phyloP scores from a whole-genome alignment of 1,140 invertebrate genomes.

The Drepana arcuata region DNA sequence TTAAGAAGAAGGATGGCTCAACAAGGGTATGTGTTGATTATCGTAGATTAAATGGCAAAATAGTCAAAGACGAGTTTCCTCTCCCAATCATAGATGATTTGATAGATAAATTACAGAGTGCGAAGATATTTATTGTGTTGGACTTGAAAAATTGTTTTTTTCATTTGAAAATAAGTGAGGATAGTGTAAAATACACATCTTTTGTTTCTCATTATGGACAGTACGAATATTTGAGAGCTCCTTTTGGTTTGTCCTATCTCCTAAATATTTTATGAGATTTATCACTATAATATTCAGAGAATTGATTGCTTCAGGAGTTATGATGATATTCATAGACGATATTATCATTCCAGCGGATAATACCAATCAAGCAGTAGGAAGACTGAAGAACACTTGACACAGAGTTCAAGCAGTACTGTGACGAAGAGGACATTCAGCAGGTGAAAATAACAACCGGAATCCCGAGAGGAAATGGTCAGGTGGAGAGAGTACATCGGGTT shows the following conservation, averaged over 20 bases:
- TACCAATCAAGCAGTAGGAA: background rate
- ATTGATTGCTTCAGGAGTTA: background rate
- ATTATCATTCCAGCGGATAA: background rate
- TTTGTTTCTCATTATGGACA: background rate
- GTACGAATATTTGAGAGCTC: slow-evolving; percentile 1
- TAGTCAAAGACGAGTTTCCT: background rate
- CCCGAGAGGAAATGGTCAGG: too few relatives aligned
- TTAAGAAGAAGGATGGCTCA: slow-evolving; percentile 16
- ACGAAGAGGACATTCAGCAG: too few relatives aligned
- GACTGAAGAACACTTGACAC: too few relatives aligned
- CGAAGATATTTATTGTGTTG: background rate
- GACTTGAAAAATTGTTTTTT: slow-evolving; percentile 1
- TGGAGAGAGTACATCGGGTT: too few relatives aligned
- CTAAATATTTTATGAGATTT: background rate
- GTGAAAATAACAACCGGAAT: too few relatives aligned
- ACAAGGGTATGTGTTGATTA: slow-evolving; percentile 18
- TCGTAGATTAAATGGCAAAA: slow-evolving; percentile 11
- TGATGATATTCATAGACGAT: background rate
- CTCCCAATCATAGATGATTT: background rate
- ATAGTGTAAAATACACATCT: background rate
- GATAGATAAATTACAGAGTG: background rate
- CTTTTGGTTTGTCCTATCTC: background rate
- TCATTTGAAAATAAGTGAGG: background rate
- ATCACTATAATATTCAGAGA: background rate
- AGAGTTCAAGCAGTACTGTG: too few relatives aligned